Base-by-base conservation (phyloP, 2,113 vertebrate species). In the Heliornis fulica region DNA sequence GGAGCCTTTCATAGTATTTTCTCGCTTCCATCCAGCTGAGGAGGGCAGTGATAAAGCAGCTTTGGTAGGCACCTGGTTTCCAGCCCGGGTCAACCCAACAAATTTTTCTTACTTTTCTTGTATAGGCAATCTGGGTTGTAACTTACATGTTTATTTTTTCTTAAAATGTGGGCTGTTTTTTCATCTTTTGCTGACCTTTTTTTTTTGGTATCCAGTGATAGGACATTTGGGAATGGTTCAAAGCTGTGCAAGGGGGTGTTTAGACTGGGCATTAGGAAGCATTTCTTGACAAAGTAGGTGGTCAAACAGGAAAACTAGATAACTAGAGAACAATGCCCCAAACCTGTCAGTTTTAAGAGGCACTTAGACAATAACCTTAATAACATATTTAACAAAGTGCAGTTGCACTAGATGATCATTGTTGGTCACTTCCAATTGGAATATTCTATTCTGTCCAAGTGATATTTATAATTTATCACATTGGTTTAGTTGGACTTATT, bases 191-290 rank as follows among this genome's bases (percentile, higher is more conserved):
- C 19, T 80, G 16, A 12, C 14, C 4, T 76, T 9, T 34, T 54
- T 31, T 57, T 5, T 16, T 7, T 74, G 20, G 7, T 51, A 48
- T 34, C 22, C 46, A 57, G 22, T 53, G 22, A 43, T 13, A 17
- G 7, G 14, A 64, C 14, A 19, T 0, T 0, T 51, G 12, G 34
- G 36, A 65, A 46, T 28, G 6, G 13, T 41, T 50, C 56, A 83
- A 41, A 69, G 11, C 5, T 82, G 20, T 0, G 0, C 14, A 4
- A 17, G 13, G 22, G 16, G 8, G 64, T 10, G 9, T 59, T 64
- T 10, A 22, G 50, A 38, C 9, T 13, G 19, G 10, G 57, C 6
- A 34, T 48, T 10, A 57, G 61, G 41, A 56, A 69, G 1, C 31
- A 29, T 20, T 61, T 72, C 7, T 66, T 72, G 61, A 51, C 5